Conservation (phyloP, 2,888 invertebrate species). For the Caenorhabditis uteleia region DNA sequence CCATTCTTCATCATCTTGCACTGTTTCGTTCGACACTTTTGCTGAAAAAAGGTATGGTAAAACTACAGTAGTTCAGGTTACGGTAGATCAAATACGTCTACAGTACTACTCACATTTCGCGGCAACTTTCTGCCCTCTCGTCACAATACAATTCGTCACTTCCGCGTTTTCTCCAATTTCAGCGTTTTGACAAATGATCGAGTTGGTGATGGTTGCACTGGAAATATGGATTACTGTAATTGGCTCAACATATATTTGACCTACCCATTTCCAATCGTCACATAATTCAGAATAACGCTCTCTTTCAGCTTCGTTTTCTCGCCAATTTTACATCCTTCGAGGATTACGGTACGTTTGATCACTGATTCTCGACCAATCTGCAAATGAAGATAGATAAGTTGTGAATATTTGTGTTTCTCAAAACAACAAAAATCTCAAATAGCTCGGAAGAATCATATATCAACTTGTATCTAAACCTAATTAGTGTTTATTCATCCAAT, state of each 20-base stretch:
- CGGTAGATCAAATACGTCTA: not conserved
- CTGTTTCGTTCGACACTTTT: conserved; percentile 42
- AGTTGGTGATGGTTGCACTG: conserved; percentile 53
- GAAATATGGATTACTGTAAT: conserved; percentile 9
- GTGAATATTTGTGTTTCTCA: no score
- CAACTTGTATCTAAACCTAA: no score
- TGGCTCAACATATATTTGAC: not conserved
- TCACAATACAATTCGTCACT: conserved; percentile 56
- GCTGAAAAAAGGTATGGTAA: conserved; percentile 29
- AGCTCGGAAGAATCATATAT: no score
- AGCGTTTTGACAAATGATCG: conserved; percentile 53
- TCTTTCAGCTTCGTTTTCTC: conserved; percentile 53
- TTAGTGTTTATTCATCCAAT: no score
- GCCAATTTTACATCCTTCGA: conserved; percentile 46
- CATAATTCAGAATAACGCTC: conserved; percentile 55
- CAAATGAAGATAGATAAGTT: not conserved
- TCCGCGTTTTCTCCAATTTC: conserved; percentile 55
- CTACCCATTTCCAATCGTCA: conserved; percentile 55
- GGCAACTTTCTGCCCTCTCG: conserved; percentile 66
- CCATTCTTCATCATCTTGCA: conserved; percentile 42
- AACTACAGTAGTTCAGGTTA: no score
- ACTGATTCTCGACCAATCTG: conserved; percentile 35
- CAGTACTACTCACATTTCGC: conserved; percentile 54
- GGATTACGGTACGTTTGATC: conserved; percentile 43
- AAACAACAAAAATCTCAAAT: no score